Conservation (phyloP, 2,888 invertebrate species). For the Acanthoscelides obtectus region DNA sequence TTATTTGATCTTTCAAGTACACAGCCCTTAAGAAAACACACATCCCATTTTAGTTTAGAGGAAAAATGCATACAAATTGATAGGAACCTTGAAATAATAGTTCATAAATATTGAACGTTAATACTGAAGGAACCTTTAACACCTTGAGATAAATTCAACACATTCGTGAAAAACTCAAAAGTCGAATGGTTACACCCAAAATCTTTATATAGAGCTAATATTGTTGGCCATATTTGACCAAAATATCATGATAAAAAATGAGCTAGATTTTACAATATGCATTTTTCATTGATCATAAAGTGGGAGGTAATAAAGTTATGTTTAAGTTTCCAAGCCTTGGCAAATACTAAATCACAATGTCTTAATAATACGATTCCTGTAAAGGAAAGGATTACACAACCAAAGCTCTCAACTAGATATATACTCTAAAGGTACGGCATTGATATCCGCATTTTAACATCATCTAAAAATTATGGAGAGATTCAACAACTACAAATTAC, state of each 20-base stretch:
- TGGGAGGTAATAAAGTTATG: neutral
- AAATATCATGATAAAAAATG: too few species aligned
- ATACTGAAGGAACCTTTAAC: neutral
- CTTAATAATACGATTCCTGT: neutral
- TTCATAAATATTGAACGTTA: too few species aligned
- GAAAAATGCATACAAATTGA: neutral
- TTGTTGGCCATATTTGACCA: too few species aligned
- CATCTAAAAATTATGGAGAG: neutral
- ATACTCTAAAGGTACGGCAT: neutral
- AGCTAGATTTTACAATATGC: too few species aligned
- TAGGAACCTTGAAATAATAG: neutral
- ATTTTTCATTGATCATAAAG: neutral
- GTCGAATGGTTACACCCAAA: too few species aligned
- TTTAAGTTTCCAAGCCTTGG: neutral
- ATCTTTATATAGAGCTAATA: too few species aligned
- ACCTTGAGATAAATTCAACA: too few species aligned
- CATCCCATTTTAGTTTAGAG: neutral
- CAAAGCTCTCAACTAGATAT: neutral
- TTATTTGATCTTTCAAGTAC: neutral
- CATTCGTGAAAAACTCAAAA: too few species aligned
- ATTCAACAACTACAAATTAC: neutral
- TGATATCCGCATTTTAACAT: neutral
- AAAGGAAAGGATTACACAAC: neutral
- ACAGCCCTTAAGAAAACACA: neutral
- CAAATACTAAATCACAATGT: neutral